Conservation (phyloP, 92 coral and sea anemone genomes). For the Porites lobata region DNA sequence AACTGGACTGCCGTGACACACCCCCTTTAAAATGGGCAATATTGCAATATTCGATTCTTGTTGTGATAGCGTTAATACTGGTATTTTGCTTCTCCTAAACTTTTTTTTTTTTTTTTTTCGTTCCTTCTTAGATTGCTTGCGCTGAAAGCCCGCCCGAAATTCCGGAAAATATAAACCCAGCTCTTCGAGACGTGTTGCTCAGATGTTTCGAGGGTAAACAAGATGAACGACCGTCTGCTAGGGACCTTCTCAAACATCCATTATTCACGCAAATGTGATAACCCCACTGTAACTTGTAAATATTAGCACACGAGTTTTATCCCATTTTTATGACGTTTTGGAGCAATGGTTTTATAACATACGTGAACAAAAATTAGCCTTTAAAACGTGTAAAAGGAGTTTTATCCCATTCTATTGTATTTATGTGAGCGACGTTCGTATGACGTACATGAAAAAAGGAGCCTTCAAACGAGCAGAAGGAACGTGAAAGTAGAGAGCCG, state of each 20-base stretch:
- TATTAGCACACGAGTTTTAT: neutral
- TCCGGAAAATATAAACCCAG: slow-evolving; percentile 92
- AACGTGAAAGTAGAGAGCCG: no score
- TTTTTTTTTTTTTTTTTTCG: neutral
- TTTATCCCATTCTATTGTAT: no score
- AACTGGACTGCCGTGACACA: no score
- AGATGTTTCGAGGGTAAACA: slow-evolving; percentile 92
- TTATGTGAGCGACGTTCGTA: no score
- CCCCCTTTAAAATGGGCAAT: no score
- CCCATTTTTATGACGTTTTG: neutral
- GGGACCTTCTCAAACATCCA: slow-evolving; percentile 90
- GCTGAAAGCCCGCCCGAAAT: slow-evolving; percentile 93
- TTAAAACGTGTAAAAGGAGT: no score
- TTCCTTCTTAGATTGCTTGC: slow-evolving; percentile 86
- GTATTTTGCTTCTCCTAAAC: neutral
- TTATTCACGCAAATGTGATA: slow-evolving; percentile 78
- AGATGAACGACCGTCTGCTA: slow-evolving; percentile 85
- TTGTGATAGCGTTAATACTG: no score
- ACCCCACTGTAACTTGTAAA: neutral
- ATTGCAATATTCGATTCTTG: no score
- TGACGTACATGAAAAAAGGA: no score
- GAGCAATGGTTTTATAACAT: no score
- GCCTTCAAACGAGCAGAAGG: no score
- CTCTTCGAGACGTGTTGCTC: slow-evolving; percentile 86
- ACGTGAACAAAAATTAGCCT: no score